phyloP scores from a whole-genome alignment of 2,797 vertebrate genomes.

The Pitangus sulphuratus region DNA sequence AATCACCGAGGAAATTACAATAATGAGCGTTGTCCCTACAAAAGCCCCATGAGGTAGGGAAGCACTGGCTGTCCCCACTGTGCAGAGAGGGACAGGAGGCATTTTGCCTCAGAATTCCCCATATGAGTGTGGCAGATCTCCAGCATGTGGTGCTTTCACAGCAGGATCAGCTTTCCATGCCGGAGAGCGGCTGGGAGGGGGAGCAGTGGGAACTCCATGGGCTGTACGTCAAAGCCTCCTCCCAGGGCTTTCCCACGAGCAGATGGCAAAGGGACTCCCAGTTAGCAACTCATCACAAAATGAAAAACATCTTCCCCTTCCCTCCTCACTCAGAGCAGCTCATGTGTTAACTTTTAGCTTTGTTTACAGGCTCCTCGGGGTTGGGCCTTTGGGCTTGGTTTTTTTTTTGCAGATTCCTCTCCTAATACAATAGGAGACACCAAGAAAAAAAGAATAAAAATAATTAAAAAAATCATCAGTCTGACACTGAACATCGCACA shows the following conservation, averaged over 20 bases:
- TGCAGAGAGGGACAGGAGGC: background rate
- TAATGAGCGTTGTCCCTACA: background rate
- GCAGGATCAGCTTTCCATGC: constrained; percentile 26
- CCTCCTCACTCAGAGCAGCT: background rate
- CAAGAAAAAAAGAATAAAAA: background rate
- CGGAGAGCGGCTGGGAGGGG: background rate
- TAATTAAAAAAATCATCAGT: background rate
- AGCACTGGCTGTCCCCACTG: background rate
- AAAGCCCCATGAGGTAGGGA: rapidly evolving
- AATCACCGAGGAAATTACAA: background rate
- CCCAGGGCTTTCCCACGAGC: constrained; percentile 29
- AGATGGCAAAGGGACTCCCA: background rate
- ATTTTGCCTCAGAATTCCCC: background rate
- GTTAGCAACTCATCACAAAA: constrained; percentile 39
- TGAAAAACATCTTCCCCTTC: constrained; percentile 3
- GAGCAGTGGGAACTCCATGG: background rate
- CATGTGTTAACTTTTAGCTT: background rate
- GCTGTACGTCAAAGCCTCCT: background rate
- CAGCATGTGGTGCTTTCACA: background rate
- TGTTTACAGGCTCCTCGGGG: background rate
- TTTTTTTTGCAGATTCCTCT: background rate
- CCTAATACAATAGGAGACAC: background rate
- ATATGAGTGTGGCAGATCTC: background rate
- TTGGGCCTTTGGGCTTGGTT: background rate
- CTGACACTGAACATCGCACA: rapidly evolving